phyloP scores from a whole-genome alignment of 2,113 vertebrate genomes.

The Ammodytes dubius region DNA sequence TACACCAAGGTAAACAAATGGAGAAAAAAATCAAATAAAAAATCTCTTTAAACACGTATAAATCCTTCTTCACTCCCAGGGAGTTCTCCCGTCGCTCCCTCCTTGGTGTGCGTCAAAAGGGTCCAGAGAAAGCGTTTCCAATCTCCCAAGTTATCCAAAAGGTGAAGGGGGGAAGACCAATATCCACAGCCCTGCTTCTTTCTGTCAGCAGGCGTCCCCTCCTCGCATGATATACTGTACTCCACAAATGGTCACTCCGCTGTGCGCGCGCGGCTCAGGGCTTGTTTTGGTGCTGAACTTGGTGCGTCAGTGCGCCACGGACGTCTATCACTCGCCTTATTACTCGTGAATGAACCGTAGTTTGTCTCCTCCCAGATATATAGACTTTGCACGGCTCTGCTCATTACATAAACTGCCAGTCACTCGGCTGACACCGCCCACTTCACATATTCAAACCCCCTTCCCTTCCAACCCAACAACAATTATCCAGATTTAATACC shows the following conservation, averaged over 20 bases:
- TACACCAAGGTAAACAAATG: constrained; percentile 59
- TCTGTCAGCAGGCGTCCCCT: constrained; percentile 74
- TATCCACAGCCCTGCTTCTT: constrained; percentile 76
- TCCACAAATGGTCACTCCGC: constrained; percentile 77
- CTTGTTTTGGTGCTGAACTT: constrained; percentile 77
- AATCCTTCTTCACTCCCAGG: constrained; percentile 80
- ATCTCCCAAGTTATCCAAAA: constrained; percentile 84
- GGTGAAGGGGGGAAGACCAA: constrained; percentile 63
- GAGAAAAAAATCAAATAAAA: neutral
- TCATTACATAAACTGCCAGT: constrained; percentile 93
- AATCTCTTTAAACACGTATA: constrained; percentile 57
- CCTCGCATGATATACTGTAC: constrained; percentile 73
- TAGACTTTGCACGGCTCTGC: constrained; percentile 88
- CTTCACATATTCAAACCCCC: constrained; percentile 85
- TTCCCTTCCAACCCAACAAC: constrained; percentile 79
- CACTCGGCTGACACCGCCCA: constrained; percentile 87
- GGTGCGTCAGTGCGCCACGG: constrained; percentile 74
- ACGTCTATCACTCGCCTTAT: constrained; percentile 73
- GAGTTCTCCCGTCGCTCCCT: constrained; percentile 66
- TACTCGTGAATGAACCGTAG: constrained; percentile 83
- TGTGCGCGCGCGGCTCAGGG: constrained; percentile 55
- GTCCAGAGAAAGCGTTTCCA: constrained; percentile 70
- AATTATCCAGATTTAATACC: constrained; percentile 89
- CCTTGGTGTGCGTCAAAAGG: constrained; percentile 68
- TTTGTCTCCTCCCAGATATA: constrained; percentile 83